phyloP scores from a whole-genome alignment of 2,888 invertebrate genomes.

The Volucella bombylans region DNA sequence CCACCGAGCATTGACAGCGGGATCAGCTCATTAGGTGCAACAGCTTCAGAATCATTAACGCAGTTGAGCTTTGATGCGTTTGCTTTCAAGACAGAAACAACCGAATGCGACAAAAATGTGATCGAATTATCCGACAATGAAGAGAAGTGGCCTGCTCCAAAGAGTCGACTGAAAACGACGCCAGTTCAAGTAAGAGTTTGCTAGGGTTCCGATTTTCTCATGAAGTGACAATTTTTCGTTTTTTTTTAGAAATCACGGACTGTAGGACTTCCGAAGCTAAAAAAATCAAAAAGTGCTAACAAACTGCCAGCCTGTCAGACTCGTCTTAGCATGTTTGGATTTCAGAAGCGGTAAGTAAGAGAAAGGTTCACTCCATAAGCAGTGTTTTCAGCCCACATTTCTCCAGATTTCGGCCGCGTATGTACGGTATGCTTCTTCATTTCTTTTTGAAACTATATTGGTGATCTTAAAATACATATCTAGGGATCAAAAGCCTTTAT shows the following conservation, averaged over 20 bases:
- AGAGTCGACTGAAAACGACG: slow-evolving; percentile 34
- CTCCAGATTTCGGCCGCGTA: background rate
- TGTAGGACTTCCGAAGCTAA: slow-evolving; percentile 43
- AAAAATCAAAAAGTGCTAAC: slow-evolving; percentile 30
- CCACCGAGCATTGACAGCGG: slow-evolving; percentile 43
- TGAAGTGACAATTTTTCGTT: background rate
- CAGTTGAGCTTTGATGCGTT: slow-evolving; percentile 25
- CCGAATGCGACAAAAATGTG: slow-evolving; percentile 4
- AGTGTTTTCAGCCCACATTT: too few relatives aligned
- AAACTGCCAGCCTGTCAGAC: slow-evolving; percentile 83
- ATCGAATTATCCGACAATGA: slow-evolving; percentile 51
- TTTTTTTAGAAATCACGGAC: slow-evolving; percentile 34
- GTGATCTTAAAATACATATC: too few relatives aligned
- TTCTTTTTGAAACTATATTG: background rate
- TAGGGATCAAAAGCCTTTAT: too few relatives aligned
- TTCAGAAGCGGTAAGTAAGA: slow-evolving; percentile 84
- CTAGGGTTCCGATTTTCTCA: background rate
- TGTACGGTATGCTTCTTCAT: background rate
- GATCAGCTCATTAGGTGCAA: slow-evolving; percentile 29
- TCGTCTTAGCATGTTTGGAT: slow-evolving; percentile 87
- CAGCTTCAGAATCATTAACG: slow-evolving; percentile 26
- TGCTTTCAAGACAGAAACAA: background rate
- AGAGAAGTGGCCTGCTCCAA: slow-evolving; percentile 5
- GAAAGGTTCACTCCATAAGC: background rate
- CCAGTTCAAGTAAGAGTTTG: slow-evolving; percentile 18